Conservation (phyloP, 2,797 vertebrate genomes). For the Oreochromis mossambicus region DNA sequence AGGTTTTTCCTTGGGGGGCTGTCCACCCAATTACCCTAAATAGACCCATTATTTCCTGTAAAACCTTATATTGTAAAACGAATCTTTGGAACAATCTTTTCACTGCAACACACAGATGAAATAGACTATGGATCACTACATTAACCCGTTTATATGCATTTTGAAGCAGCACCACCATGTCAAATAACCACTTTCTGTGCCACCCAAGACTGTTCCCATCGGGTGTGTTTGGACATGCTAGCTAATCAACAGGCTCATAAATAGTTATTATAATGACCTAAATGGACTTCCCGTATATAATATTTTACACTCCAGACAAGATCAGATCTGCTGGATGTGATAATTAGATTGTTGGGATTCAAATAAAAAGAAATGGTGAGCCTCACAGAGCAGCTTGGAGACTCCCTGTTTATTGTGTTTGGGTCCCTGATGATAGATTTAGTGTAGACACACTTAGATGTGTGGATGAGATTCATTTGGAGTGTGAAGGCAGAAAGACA, state of each 20-base stretch:
- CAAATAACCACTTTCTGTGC: not conserved
- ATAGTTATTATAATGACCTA: constrained; percentile 35
- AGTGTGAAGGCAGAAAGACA: constrained; percentile 42
- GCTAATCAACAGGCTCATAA: constrained; percentile 51
- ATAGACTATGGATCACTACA: not conserved
- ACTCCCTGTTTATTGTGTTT: constrained; percentile 48
- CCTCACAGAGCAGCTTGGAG: constrained; percentile 20
- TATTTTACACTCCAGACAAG: constrained; percentile 17
- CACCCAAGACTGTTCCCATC: not conserved
- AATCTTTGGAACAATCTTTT: constrained; percentile 4
- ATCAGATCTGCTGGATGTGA: constrained; percentile 56
- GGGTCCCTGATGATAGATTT: constrained; percentile 44
- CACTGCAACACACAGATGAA: constrained; percentile 9
- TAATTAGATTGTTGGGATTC: constrained; percentile 60
- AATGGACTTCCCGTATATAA: constrained; percentile 16
- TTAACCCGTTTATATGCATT: not conserved
- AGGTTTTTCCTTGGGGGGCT: constrained; percentile 32
- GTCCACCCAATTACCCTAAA: constrained; percentile 48
- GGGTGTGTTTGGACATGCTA: constrained; percentile 45
- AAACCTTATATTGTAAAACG: constrained; percentile 21
- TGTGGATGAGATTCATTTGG: constrained; percentile 47
- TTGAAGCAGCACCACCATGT: not conserved
- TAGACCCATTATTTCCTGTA: constrained; percentile 44
- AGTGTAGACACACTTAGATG: constrained; percentile 38
- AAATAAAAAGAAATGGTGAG: constrained; percentile 13